phyloP scores from a whole-genome alignment of 2,113 vertebrate genomes.

The Bolborhynchus lineola region DNA sequence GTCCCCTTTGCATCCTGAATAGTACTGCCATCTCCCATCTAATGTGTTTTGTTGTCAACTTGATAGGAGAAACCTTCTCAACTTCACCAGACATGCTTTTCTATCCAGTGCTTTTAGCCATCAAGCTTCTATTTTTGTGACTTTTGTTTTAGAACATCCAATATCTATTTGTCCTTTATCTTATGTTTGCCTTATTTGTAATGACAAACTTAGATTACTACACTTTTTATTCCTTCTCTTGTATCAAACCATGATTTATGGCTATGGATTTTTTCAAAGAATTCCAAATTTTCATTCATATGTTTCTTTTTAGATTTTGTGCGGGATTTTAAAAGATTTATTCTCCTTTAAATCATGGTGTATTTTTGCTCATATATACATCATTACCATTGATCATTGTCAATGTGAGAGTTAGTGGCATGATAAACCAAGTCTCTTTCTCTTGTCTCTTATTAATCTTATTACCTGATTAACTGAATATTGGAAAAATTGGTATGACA shows the following conservation, averaged over 20 bases:
- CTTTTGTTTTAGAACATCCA: neutral
- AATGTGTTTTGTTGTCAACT: neutral
- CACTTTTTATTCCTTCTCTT: neutral
- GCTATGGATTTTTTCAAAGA: neutral
- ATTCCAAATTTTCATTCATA: neutral
- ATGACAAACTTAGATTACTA: neutral
- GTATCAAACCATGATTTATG: neutral
- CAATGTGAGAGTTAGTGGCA: neutral
- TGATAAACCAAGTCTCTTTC: neutral
- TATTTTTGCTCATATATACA: neutral
- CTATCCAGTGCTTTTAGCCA: neutral
- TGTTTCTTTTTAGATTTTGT: neutral
- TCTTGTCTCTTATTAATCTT: neutral
- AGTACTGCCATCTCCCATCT: neutral
- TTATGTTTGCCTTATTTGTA: neutral
- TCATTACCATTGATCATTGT: slow-evolving; percentile 33
- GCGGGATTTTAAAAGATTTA: neutral
- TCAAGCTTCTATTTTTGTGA: neutral
- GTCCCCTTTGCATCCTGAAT: neutral
- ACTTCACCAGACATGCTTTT: neutral
- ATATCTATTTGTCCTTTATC: neutral
- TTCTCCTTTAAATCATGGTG: neutral
- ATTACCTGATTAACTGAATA: slow-evolving; percentile 3
- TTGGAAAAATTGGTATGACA: slow-evolving; percentile 24
- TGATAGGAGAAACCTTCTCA: neutral